Evolutionary conservation across 2,797 vertebrate genomes (phyloP).

Genomic region (Urocyon cinereoargenteus): DNA sequence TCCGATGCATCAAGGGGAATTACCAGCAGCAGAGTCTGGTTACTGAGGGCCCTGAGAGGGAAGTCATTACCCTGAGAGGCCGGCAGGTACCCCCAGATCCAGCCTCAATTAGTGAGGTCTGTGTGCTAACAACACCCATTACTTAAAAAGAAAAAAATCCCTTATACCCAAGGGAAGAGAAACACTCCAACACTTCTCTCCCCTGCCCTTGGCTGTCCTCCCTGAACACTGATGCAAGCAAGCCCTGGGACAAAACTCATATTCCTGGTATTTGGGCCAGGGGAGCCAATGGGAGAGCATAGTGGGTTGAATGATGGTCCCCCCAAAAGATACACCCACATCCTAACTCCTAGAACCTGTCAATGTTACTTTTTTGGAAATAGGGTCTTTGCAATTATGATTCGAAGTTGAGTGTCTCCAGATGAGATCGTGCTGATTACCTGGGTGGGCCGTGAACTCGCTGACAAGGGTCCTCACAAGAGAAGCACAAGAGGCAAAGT

Average conservation of each 20-base stretch:
- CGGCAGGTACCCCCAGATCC: background rate
- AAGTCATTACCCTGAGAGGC: background rate
- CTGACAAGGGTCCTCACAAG: background rate
- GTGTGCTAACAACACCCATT: background rate
- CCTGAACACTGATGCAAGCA: too few relatives aligned
- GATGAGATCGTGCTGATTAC: background rate
- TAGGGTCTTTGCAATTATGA: background rate
- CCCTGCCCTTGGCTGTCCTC: too few relatives aligned
- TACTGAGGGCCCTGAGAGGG: background rate
- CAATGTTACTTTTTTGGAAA: too few relatives aligned
- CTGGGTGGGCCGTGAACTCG: background rate
- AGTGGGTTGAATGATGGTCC: too few relatives aligned
- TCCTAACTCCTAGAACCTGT: background rate
- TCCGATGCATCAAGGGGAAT: background rate
- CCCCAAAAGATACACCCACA: background rate
- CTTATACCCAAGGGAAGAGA: background rate
- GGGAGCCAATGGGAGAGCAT: rapidly evolving
- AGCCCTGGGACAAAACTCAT: background rate
- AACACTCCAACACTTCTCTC: too few relatives aligned
- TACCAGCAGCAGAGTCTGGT: background rate
- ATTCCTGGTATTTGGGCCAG: background rate
- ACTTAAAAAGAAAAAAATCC: background rate
- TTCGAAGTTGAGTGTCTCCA: background rate
- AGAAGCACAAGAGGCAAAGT: background rate
- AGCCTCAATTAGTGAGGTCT: too few relatives aligned